These are phyloP conservation scores for Meiosimyza decipiens DNA, from an alignment of 2,888 invertebrate species.

Conservation along the genomic window DNA sequence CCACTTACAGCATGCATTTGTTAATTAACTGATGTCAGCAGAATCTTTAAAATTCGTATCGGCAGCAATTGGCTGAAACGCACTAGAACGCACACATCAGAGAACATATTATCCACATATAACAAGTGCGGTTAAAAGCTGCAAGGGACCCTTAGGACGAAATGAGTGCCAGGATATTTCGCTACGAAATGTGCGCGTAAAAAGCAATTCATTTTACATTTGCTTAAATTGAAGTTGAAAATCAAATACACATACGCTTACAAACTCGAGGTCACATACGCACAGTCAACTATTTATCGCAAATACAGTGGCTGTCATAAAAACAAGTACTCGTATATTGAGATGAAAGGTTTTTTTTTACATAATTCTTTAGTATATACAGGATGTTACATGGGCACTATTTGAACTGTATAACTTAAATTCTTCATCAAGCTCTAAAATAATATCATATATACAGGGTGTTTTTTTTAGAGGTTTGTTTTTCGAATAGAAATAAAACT, in stretches of 20 bases:
- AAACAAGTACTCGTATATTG: no score
- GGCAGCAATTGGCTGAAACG: constrained; percentile 4
- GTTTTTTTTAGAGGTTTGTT: no score
- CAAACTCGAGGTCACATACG: not conserved
- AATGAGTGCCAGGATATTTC: not conserved
- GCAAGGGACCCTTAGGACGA: not conserved
- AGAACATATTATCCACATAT: not conserved
- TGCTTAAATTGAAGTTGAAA: constrained; percentile 12
- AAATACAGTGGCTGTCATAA: no score
- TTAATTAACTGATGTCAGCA: constrained; percentile 46
- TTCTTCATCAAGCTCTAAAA: no score
- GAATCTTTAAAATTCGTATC: constrained; percentile 34
- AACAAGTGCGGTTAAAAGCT: not conserved
- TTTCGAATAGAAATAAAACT: no score
- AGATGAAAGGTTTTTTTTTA: no score
- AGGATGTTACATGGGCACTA: no score
- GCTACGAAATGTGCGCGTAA: constrained; percentile 21
- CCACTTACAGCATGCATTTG: constrained; percentile 35
- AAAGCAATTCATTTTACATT: constrained; percentile 35
- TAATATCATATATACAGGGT: no score
- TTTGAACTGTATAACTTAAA: no score
- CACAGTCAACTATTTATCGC: no score
- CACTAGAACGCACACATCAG: not conserved
- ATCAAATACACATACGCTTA: constrained; percentile 1
- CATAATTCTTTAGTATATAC: no score